Conservation (phyloP, 2,113 vertebrate genomes). For the Perca fluviatilis region DNA sequence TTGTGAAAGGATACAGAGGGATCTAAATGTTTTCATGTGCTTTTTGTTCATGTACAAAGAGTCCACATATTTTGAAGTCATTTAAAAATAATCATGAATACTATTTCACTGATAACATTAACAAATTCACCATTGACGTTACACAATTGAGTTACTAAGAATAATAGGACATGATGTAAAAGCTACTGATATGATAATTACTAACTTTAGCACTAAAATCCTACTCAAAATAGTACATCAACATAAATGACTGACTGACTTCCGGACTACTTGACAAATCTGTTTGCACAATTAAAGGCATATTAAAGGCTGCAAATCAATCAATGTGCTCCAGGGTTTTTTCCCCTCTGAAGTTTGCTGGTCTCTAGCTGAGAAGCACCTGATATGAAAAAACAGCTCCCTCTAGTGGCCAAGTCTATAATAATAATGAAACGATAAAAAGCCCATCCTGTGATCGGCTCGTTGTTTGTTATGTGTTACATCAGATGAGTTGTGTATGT, state of each 20-base stretch:
- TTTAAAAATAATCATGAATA: background rate
- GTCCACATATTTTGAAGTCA: background rate
- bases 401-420: background rate
- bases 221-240: background rate
- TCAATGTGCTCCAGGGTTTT: background rate
- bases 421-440: background rate
- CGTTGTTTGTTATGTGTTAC: background rate
- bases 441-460: background rate
- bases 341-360: background rate
- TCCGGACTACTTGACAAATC: background rate
- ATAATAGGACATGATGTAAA: background rate
- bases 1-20: background rate
- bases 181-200: background rate
- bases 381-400: background rate
- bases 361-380: background rate
- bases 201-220: background rate
- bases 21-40: background rate
- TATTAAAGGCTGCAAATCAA: background rate
- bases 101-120: background rate
- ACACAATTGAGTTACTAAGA: background rate
- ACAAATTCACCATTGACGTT: background rate
- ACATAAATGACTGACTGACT: conserved; percentile 3
- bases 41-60: background rate
- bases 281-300: background rate
- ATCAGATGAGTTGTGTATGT: background rate